Evolutionary conservation across 2,113 vertebrate genomes (phyloP).

Genomic region (Dunckerocampus dactyliophorus): DNA sequence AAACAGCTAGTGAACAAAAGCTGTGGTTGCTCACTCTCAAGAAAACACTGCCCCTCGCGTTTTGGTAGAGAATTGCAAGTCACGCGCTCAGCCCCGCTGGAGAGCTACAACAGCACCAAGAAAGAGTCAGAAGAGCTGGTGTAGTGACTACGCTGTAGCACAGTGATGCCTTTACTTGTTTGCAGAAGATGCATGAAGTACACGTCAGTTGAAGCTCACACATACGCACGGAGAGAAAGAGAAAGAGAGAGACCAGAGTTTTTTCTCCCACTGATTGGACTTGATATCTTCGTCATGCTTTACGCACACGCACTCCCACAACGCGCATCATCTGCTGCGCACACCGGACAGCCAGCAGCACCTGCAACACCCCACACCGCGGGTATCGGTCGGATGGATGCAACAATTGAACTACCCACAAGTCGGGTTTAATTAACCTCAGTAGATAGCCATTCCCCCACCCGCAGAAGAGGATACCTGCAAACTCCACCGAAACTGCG

Average conservation of each 20-base stretch:
- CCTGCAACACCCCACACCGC: neutral
- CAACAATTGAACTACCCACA: neutral
- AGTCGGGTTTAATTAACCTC: no score
- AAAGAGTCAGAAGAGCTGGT: no score
- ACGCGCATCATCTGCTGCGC: neutral
- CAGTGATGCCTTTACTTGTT: no score
- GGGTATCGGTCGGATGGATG: neutral
- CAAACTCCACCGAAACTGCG: neutral
- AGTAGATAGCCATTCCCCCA: neutral
- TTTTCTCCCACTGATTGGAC: conserved; percentile 46
- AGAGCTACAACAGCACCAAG: no score
- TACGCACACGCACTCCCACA: conserved; percentile 26
- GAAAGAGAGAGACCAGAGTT: conserved; percentile 2
- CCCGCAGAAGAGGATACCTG: neutral
- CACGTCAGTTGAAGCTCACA: conserved; percentile 1
- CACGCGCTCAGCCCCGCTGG: no score
- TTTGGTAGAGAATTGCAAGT: no score
- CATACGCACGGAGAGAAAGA: neutral
- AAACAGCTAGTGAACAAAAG: no score
- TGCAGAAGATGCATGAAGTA: neutral
- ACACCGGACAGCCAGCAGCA: neutral
- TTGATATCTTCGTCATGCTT: conserved; percentile 48
- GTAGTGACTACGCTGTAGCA: no score
- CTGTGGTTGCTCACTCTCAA: no score
- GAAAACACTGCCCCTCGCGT: no score